phyloP scores from a whole-genome alignment of 2,888 invertebrate genomes.

The Empis livida region DNA sequence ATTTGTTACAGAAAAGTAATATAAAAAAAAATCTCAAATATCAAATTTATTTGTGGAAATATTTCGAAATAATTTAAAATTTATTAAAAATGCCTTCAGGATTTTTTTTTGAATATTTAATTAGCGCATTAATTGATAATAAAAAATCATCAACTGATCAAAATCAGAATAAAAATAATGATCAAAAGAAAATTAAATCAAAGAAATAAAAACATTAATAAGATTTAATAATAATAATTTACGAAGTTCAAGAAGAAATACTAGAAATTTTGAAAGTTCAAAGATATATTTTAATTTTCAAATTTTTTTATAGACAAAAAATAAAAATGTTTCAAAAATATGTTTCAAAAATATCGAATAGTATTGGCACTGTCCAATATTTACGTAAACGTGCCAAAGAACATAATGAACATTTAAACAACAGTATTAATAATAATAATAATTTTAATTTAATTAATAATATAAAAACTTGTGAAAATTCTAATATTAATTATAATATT shows the following conservation, averaged over 20 bases:
- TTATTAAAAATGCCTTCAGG: conserved; percentile 32
- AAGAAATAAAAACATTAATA: neutral
- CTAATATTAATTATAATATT: too few species aligned
- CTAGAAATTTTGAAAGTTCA: neutral
- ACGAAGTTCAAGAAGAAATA: neutral
- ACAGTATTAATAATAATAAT: conserved; percentile 2
- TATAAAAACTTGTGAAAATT: neutral
- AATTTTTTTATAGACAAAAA: neutral
- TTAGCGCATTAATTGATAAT: conserved; percentile 24
- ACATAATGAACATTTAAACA: conserved; percentile 1
- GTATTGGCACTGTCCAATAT: conserved; percentile 18
- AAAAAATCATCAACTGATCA: conserved; percentile 15
- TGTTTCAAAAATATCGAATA: conserved; percentile 30
- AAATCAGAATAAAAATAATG: conserved; percentile 7
- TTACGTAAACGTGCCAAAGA: conserved; percentile 12
- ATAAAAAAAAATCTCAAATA: too few species aligned
- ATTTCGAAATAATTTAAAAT: too few species aligned
- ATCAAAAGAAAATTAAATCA: conserved; percentile 1
- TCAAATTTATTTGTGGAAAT: too few species aligned
- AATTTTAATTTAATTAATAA: neutral
- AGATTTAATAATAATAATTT: conserved; percentile 5
- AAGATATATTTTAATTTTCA: too few species aligned
- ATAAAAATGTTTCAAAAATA: conserved; percentile 32
- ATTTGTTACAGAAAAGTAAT: too few species aligned
- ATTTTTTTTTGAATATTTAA: conserved; percentile 32